phyloP scores from a whole-genome alignment of 1,140 invertebrate species.

The Pseudomyrmex flavicornis region DNA sequence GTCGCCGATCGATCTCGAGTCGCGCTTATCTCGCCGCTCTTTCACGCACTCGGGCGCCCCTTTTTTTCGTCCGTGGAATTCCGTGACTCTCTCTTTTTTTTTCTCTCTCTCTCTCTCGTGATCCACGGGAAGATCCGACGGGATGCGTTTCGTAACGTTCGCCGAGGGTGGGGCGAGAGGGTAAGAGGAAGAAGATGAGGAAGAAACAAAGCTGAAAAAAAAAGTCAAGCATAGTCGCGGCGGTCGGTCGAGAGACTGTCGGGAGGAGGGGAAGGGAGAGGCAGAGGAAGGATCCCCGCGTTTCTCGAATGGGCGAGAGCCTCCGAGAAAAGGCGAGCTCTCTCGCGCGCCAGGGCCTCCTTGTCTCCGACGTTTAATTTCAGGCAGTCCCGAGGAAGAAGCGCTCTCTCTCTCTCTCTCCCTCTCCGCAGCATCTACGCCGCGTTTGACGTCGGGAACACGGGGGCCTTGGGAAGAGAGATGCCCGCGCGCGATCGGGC shows the following conservation, averaged over 20 bases:
- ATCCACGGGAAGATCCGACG: slow-evolving; percentile 56
- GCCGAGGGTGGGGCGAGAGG: slow-evolving; percentile 35
- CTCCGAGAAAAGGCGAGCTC: slow-evolving; percentile 55
- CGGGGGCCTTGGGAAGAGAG: slow-evolving; percentile 72
- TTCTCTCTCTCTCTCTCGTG: slow-evolving; percentile 14
- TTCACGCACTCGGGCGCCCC: slow-evolving; percentile 9
- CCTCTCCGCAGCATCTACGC: slow-evolving; percentile 59
- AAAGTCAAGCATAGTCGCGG: neutral
- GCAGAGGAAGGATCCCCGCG: neutral
- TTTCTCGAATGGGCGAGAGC: slow-evolving; percentile 41
- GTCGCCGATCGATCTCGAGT: slow-evolving; percentile 33
- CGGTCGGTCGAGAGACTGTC: neutral
- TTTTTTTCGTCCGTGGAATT: slow-evolving; percentile 62
- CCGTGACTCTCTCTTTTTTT: slow-evolving; percentile 39
- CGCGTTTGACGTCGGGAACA: slow-evolving; percentile 64
- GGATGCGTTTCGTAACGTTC: slow-evolving; percentile 68
- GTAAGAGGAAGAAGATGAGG: slow-evolving; percentile 62
- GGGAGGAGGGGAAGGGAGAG: neutral
- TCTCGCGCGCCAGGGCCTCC: slow-evolving; percentile 49
- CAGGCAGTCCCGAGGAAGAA: slow-evolving; percentile 67
- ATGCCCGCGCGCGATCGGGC: slow-evolving; percentile 62
- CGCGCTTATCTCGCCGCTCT: slow-evolving; percentile 6
- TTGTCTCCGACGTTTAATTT: slow-evolving; percentile 76
- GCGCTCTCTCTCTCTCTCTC: neutral
- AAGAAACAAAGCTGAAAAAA: slow-evolving; percentile 56